Conservation (phyloP, 2,113 vertebrate species). For the Caretta caretta region DNA sequence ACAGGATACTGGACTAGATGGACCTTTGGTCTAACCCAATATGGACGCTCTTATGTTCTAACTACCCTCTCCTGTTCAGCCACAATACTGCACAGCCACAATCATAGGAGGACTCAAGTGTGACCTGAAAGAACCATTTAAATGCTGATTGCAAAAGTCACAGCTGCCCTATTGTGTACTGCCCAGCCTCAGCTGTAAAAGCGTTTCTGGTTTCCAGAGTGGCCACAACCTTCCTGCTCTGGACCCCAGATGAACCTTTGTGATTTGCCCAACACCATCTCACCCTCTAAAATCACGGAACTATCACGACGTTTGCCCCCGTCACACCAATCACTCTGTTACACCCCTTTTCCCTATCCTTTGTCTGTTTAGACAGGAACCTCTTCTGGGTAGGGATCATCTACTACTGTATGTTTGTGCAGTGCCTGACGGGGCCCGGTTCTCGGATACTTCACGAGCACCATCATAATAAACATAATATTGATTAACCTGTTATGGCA, state of each 20-base stretch:
- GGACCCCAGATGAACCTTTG: background rate
- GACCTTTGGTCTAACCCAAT: too few species aligned
- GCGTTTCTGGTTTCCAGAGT: background rate
- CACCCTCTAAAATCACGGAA: background rate
- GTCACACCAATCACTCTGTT: background rate
- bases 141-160: conserved; percentile 19
- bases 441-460: too few species aligned
- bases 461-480: too few species aligned
- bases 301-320: background rate
- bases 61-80: background rate
- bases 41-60: too few species aligned
- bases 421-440: too few species aligned
- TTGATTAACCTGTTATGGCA: too few species aligned
- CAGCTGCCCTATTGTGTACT: conserved; percentile 20
- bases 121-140: conserved; percentile 50
- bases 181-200: conserved; percentile 6
- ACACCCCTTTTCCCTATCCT: background rate
- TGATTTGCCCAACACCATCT: background rate
- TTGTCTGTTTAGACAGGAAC: background rate
- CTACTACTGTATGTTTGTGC: too few species aligned
- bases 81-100: background rate
- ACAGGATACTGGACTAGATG: too few species aligned
- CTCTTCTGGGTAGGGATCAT: too few species aligned
- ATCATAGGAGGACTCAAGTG: background rate
- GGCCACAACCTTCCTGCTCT: background rate